Evolutionary conservation across 2,797 vertebrate genomes (phyloP).

Genomic region (Enteromius viviparus): DNA sequence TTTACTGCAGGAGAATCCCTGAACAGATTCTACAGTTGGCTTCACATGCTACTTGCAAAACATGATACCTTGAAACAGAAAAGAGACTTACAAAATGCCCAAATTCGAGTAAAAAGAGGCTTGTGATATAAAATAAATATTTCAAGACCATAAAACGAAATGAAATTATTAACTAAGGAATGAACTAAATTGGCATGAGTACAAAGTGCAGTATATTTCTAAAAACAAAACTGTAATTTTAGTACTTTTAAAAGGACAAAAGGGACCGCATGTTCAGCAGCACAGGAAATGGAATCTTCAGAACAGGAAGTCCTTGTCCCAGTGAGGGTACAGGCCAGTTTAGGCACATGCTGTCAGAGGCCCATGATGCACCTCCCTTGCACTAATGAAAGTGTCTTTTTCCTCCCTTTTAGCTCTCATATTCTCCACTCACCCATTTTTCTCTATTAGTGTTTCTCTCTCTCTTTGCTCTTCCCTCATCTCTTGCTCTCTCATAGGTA

Average conservation of each 20-base stretch:
- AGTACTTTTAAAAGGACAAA: not conserved
- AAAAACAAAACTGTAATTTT: not conserved
- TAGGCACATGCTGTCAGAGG: constrained; percentile 38
- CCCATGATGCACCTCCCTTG: constrained; percentile 32
- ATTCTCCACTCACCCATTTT: not conserved
- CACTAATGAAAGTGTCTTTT: constrained; percentile 5
- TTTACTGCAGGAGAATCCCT: not conserved
- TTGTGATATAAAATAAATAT: not conserved
- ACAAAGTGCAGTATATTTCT: not conserved
- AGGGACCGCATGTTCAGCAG: not conserved
- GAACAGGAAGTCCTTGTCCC: constrained; percentile 54
- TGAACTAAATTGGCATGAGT: not conserved
- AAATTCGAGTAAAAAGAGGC: not conserved
- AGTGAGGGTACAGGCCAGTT: constrained; percentile 44
- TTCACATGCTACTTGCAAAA: constrained; percentile 5
- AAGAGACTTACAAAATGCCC: not conserved
- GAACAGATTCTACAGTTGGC: constrained; percentile 11
- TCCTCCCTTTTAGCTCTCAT: constrained; percentile 5
- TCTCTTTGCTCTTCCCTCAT: constrained; percentile 57
- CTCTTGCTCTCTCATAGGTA: constrained; percentile 65
- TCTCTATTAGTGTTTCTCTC: constrained; percentile 2
- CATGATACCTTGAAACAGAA: not conserved
- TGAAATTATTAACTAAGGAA: not conserved
- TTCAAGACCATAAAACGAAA: not conserved
- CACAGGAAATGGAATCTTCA: constrained; percentile 56